Conservation (phyloP, 1,140 invertebrate genomes). For the Ectropis grisescens region DNA sequence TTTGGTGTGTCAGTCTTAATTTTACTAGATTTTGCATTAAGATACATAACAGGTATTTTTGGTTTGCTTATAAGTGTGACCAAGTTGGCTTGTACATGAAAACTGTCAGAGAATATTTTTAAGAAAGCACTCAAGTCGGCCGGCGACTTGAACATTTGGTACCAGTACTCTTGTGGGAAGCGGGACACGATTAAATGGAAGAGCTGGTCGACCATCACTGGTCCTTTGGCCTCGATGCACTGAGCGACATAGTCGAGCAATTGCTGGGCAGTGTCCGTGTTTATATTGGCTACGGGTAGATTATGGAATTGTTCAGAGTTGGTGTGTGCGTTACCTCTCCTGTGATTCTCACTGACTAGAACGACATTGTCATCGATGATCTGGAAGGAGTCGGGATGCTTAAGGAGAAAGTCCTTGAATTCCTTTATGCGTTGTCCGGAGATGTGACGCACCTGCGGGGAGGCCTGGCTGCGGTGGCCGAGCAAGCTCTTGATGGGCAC, state of each 20-base stretch:
- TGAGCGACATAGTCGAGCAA: constrained; percentile 84
- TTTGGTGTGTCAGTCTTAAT: constrained; percentile 59
- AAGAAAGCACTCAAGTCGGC: constrained; percentile 90
- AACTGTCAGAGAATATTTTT: constrained; percentile 90
- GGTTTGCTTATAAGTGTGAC: constrained; percentile 83
- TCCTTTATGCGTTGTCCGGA: constrained; percentile 95
- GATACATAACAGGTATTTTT: constrained; percentile 74
- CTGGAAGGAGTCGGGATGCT: constrained; percentile 89
- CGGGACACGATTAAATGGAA: constrained; percentile 85
- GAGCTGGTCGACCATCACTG: constrained; percentile 87
- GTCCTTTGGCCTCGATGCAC: constrained; percentile 83
- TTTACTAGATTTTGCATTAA: constrained; percentile 57
- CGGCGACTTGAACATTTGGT: constrained; percentile 87
- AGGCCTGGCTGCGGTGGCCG: constrained; percentile 93
- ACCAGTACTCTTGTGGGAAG: constrained; percentile 83
- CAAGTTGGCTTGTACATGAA: constrained; percentile 90
- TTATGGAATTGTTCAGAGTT: constrained; percentile 74
- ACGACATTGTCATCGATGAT: constrained; percentile 88
- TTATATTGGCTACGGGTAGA: constrained; percentile 82
- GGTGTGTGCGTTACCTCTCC: constrained; percentile 67
- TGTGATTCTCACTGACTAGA: constrained; percentile 73
- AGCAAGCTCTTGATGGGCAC: constrained; percentile 94
- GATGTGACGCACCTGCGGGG: constrained; percentile 95
- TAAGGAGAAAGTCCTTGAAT: constrained; percentile 90
- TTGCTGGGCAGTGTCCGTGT: constrained; percentile 82